These are phyloP conservation scores for Phalacrocorax aristotelis DNA, from an alignment of 2,113 vertebrate species.

Conservation along the genomic window DNA sequence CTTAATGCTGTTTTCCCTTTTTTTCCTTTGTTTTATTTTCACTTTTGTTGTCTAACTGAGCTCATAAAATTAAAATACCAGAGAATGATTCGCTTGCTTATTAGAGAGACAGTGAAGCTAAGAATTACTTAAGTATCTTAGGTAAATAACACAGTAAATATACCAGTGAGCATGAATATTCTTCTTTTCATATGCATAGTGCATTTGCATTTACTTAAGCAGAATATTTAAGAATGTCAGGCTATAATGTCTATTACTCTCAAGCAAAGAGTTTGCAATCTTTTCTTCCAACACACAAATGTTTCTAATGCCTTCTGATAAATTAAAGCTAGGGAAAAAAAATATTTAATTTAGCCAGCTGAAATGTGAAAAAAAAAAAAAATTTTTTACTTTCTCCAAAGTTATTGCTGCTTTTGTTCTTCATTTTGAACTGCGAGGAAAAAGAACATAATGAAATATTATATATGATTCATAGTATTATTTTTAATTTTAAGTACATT, in stretches of 20 bases:
- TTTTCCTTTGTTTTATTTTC: background rate
- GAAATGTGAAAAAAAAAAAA: background rate
- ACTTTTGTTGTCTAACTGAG: background rate
- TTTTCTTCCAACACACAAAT: background rate
- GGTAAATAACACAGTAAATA: background rate
- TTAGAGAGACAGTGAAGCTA: background rate
- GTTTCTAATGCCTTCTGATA: background rate
- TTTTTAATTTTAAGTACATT: background rate
- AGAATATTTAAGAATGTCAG: background rate
- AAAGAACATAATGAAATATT: background rate
- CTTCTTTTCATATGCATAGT: background rate
- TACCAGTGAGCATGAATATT: background rate
- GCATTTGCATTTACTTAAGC: background rate
- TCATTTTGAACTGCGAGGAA: background rate
- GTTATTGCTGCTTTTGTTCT: background rate
- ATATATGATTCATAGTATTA: background rate
- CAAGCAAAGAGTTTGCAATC: background rate
- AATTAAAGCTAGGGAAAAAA: background rate
- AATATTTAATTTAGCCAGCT: background rate
- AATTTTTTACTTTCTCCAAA: background rate
- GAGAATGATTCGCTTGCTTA: background rate
- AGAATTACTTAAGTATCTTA: background rate
- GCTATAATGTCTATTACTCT: background rate
- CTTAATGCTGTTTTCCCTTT: background rate
- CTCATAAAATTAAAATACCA: background rate